These are phyloP conservation scores for Caenorhabditis sp. DNA, from an alignment of 2,888 invertebrate genomes.

Conservation along the genomic window DNA sequence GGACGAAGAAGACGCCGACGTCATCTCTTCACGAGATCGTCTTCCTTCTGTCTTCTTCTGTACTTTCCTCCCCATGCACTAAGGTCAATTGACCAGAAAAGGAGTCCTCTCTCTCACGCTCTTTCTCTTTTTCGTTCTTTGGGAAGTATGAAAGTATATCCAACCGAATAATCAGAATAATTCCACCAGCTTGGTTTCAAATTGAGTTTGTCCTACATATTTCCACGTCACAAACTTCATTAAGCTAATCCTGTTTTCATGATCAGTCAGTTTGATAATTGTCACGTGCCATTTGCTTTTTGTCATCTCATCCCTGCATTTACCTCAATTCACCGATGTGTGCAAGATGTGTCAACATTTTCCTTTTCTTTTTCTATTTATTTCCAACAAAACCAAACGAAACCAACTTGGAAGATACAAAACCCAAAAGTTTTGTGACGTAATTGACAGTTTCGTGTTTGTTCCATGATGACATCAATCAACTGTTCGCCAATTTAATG, in stretches of 20 bases:
- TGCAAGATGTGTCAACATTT: slow-evolving; percentile 7
- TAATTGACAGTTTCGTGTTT: neutral
- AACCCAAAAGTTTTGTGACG: neutral
- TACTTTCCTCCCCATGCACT: neutral
- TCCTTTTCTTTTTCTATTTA: neutral
- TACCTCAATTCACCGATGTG: neutral
- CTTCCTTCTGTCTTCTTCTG: neutral
- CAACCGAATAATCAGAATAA: too few relatives aligned
- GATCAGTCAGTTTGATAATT: neutral
- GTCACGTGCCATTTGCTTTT: slow-evolving; percentile 11
- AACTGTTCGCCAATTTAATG: neutral
- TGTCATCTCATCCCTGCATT: too few relatives aligned
- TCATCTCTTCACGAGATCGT: slow-evolving; percentile 1
- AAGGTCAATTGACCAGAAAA: slow-evolving; percentile 5
- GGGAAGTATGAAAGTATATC: too few relatives aligned
- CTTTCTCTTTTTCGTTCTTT: too few relatives aligned
- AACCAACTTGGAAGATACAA: neutral
- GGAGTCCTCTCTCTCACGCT: too few relatives aligned
- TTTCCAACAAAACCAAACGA: too few relatives aligned
- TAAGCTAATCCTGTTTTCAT: neutral
- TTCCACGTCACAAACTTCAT: neutral
- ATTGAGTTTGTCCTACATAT: too few relatives aligned
- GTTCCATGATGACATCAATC: neutral
- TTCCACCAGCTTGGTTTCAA: too few relatives aligned
- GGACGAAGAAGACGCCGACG: too few relatives aligned